Evolutionary conservation across 2,113 vertebrate species (phyloP).

Genomic region (Mirounga angustirostris): DNA sequence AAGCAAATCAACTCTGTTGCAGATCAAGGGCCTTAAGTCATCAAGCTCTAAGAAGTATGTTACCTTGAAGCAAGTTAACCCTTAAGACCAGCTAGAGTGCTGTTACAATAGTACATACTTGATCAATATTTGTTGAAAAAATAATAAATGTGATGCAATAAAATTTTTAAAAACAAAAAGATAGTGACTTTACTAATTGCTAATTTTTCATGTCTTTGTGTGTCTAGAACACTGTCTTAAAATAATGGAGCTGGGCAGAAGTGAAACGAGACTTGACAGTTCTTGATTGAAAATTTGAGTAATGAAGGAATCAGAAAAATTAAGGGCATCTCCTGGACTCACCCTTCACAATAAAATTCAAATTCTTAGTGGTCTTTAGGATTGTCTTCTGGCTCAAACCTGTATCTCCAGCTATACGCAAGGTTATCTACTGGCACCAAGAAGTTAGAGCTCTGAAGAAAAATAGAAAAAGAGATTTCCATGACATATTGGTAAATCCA

Average conservation of each 20-base stretch:
- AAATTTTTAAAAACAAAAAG: not conserved
- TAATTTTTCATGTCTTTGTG: not conserved
- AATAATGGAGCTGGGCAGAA: not conserved
- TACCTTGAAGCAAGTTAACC: not conserved
- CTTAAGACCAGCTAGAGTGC: not conserved
- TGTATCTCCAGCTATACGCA: not conserved
- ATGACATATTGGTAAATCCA: not conserved
- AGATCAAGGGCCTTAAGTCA: not conserved
- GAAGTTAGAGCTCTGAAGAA: not conserved
- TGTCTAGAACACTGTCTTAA: not conserved
- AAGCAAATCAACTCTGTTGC: not conserved
- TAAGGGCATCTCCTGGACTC: not conserved
- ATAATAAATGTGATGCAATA: not conserved
- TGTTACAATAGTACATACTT: not conserved
- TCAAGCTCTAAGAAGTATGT: not conserved
- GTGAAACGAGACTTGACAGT: not conserved
- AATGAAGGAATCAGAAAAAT: not conserved
- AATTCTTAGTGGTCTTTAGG: not conserved
- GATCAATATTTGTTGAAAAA: not conserved
- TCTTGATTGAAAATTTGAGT: not conserved
- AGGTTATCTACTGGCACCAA: not conserved
- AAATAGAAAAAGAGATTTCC: not conserved
- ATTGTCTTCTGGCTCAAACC: not conserved
- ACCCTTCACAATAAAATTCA: not conserved
- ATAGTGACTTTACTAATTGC: not conserved